Evolutionary conservation across 2,888 invertebrate genomes (phyloP), one percentile per base, ranked within the genome.

Genomic region (Hecatera dysodea): DNA sequence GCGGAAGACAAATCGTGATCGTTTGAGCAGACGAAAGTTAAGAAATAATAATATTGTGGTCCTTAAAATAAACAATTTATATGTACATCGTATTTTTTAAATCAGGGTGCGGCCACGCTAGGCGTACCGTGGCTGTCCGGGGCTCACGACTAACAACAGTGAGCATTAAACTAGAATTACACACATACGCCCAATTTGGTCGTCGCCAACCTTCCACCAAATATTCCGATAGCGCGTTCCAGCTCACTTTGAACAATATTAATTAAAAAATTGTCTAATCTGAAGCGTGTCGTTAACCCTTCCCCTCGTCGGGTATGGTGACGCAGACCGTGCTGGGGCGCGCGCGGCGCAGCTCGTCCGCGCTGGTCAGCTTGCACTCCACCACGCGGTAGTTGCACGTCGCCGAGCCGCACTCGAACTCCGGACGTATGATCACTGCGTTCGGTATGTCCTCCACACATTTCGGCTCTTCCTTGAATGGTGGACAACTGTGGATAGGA

Each of bases 291-390:
- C 70, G 79, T 93, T 96, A 96, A 84, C 96, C 96, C 81, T 96
- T 96, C 57, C 96, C 96, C 82, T 96, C 96, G 67, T 96, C 92
- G 0, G 97, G 97, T 90, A 97, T 94, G 74, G 96, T 94, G 87
- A 97, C 96, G 29, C 97, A 96, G 75, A 97, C 96, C 36, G 97
- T 96, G 81, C 96, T 95, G 52, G 95, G 94, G 87, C 91, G 89
- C 52, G 87, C 87, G 71, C 91, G 91, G 60, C 87, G 84, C 67
- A 96, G 89, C 84, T 96, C 95, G 78, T 96, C 95, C 27, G 93
- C 93, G 22, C 94, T 96, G 27, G 96, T 96, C 42, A 96, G 84
- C 81, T 95, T 95, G 84, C 96, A 96, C 84, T 96, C 96, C 56
- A 96, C 95, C 8, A 95, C 92, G 82, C 94, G 91, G 81, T 95